phyloP scores from a whole-genome alignment of 2,113 vertebrate genomes.

The Terrapene triunguis region DNA sequence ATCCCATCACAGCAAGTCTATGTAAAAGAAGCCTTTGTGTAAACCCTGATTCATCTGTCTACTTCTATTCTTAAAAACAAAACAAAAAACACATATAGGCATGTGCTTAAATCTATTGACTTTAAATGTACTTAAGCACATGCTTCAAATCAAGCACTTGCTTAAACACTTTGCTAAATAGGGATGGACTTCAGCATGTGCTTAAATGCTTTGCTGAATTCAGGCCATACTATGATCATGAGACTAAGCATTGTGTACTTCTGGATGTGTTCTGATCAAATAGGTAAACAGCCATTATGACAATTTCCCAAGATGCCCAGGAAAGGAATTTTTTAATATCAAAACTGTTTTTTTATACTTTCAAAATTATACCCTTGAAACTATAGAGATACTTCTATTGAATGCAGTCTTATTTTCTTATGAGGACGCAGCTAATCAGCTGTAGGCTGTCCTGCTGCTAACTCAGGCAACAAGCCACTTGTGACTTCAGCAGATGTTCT shows the following conservation, averaged over 20 bases:
- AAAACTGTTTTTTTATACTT: neutral
- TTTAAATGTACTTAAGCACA: neutral
- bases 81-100: neutral
- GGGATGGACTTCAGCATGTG: neutral
- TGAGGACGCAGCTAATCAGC: constrained; percentile 44
- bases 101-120: neutral
- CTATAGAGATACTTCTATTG: neutral
- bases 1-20: neutral
- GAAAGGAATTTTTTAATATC: neutral
- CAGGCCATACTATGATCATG: neutral
- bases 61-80: neutral
- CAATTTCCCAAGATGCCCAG: neutral
- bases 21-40: neutral
- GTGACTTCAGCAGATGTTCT: constrained; percentile 67
- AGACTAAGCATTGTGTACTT: neutral
- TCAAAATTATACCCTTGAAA: constrained; percentile 31
- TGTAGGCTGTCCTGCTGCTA: constrained; percentile 65
- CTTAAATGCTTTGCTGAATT: neutral
- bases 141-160: neutral
- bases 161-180: neutral
- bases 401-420: constrained; percentile 6
- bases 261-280: neutral
- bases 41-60: neutral
- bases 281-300: neutral
- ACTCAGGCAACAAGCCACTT: constrained; percentile 62